Evolutionary conservation across 2,888 invertebrate species (phyloP).

Genomic region (Neoscelio sp.): DNA sequence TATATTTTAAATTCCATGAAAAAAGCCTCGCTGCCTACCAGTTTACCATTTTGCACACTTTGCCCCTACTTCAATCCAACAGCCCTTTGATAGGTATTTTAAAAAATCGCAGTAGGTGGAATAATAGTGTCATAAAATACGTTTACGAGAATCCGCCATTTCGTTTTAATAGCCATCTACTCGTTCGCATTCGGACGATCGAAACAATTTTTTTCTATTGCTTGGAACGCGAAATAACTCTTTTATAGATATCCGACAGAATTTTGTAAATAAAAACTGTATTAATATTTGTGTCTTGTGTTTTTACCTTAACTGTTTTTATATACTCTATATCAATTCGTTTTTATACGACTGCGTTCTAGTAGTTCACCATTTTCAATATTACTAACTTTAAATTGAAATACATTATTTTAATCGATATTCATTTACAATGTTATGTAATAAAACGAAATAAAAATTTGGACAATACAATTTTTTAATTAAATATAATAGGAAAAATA

Average conservation of each 20-base stretch:
- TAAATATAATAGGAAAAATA: too few relatives aligned
- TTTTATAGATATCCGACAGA: conserved; percentile 26
- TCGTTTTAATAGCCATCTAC: conserved; percentile 47
- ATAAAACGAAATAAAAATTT: background rate
- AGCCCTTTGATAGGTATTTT: conserved; percentile 33
- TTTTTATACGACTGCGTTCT: background rate
- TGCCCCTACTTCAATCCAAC: background rate
- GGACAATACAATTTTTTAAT: too few relatives aligned
- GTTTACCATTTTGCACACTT: conserved; percentile 19
- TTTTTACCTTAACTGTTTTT: conserved; percentile 12
- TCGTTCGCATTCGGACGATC: conserved; percentile 45
- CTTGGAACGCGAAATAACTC: conserved; percentile 13
- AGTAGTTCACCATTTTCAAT: background rate
- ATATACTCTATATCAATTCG: conserved; percentile 13
- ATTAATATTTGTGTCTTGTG: conserved; percentile 15
- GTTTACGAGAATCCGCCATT: conserved; percentile 48
- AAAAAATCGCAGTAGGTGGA: conserved; percentile 40
- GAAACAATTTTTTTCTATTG: conserved; percentile 48
- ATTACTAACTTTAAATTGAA: background rate
- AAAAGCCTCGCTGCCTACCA: conserved; percentile 9
- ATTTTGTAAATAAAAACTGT: conserved; percentile 17
- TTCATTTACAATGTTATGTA: background rate
- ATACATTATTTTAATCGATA: background rate
- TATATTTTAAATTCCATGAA: conserved; percentile 17
- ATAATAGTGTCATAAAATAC: conserved; percentile 56